Evolutionary conservation across 2,888 invertebrate species (phyloP).

Genomic region (Plusia festucae): DNA sequence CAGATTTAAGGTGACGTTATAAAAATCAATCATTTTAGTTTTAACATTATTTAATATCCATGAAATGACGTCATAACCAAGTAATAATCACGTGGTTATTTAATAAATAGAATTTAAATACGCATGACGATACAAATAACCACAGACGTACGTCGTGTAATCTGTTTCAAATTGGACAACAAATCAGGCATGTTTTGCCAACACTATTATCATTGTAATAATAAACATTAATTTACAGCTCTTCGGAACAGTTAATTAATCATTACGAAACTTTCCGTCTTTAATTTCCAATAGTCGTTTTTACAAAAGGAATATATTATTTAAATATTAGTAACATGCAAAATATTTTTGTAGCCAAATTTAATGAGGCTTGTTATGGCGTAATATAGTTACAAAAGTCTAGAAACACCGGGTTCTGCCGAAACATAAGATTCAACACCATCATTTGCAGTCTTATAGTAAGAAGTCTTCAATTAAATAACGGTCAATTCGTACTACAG

Average conservation of each 20-base stretch:
- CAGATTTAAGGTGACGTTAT: too few relatives aligned
- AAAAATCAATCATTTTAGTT: not conserved
- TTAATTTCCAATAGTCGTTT: not conserved
- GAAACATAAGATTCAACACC: too few relatives aligned
- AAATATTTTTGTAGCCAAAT: not conserved
- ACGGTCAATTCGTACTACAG: too few relatives aligned
- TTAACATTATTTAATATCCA: constrained; percentile 19
- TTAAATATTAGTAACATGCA: not conserved
- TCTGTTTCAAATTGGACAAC: constrained; percentile 8
- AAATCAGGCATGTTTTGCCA: constrained; percentile 38
- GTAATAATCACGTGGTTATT: constrained; percentile 6
- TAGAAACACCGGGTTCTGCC: too few relatives aligned
- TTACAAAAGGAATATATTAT: not conserved
- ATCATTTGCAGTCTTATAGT: too few relatives aligned
- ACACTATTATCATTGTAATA: constrained; percentile 15
- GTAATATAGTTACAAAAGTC: too few relatives aligned
- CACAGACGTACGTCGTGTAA: constrained; percentile 28
- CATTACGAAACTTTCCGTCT: constrained; percentile 1
- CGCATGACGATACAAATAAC: constrained; percentile 11
- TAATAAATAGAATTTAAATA: constrained; percentile 30
- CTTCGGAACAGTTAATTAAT: not conserved
- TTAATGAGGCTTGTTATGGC: too few relatives aligned
- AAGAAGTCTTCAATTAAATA: too few relatives aligned
- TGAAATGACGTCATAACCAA: constrained; percentile 13
- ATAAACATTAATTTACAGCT: constrained; percentile 7